A percentile compares a stretch with the other conserved stretches of the same genome.
Conservation (phyloP, 1,140 invertebrate species). For the Drosophila pandora region DNA sequence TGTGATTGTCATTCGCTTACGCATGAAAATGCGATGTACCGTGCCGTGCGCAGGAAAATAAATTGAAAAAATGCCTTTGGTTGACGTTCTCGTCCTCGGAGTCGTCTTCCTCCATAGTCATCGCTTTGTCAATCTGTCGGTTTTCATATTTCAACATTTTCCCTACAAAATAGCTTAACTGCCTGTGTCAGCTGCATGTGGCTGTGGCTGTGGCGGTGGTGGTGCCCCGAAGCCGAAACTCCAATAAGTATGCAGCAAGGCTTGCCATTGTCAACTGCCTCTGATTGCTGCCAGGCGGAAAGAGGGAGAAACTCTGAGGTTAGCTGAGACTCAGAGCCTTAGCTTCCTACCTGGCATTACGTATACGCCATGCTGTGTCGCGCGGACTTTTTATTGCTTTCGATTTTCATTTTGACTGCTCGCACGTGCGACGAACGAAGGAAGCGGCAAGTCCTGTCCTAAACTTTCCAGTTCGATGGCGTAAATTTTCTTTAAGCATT, state of each 20-base stretch:
- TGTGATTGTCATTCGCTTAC: constrained; percentile 62
- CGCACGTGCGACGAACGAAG: constrained; percentile 62
- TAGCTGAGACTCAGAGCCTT: constrained; percentile 11
- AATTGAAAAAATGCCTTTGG: constrained; percentile 73
- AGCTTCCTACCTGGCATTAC: constrained; percentile 54
- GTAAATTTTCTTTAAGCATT: constrained; percentile 77
- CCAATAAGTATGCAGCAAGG: constrained; percentile 73
- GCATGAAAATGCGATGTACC: constrained; percentile 53
- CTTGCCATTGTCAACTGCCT: constrained; percentile 64
- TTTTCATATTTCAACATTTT: constrained; percentile 60
- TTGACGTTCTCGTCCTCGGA: constrained; percentile 16
- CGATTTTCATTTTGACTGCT: constrained; percentile 78
- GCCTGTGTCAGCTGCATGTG: constrained; percentile 50
- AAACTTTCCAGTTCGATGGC: constrained; percentile 72
- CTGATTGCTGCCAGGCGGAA: constrained; percentile 30
- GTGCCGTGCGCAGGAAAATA: constrained; percentile 56
- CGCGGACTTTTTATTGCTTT: constrained; percentile 73
- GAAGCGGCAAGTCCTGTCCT: constrained; percentile 15
- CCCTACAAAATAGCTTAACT: constrained; percentile 59
- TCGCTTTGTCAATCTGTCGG: constrained; percentile 55
- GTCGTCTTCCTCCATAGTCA: constrained; percentile 22
- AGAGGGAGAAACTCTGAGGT: not conserved
- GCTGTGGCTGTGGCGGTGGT: constrained; percentile 13
- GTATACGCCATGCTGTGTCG: constrained; percentile 62
- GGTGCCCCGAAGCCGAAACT: constrained; percentile 30